Evolutionary conservation across 2,888 invertebrate species (phyloP), one percentile per base, ranked within the genome.

Genomic region (Diaprepes abbreviatus): DNA sequence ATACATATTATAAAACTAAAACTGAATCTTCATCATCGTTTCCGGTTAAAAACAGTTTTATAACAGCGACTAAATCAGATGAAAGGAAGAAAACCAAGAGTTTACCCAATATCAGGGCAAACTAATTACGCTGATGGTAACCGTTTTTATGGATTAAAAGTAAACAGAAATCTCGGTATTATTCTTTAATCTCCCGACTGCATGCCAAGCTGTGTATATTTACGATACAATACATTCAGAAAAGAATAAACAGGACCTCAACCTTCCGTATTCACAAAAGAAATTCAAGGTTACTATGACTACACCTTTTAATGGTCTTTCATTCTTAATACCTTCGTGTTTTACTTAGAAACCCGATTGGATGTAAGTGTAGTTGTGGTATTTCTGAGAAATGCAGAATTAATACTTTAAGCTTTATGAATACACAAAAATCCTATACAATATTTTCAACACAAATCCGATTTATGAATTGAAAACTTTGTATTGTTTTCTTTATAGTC

Each of bases 271-370:
- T 28, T 58, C 33, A 66, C 66, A 66, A 66, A 50, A 59, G 58
- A 59, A 31, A 19, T 50, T 52, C 66, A 66, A 66, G 66, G 66
- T 59, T 66, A 66, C 66, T 66, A 66, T 58, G 35, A 59, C 24
- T 58, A 59, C 58, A 52, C 59, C 66, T 66, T 43, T 43, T 31
- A n/a, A 28, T 50, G 59, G 43, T 43, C 19, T 59, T 48, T 38
- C 65, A 65, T 65, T 65, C 65, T 65, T 63, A 55, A 43, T 40
- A 40, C 40, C 43, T 12, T 40, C 40, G 65, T 57, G 57, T 65
- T 57, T 65, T 65, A 65, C 65, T 24, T 17, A 35, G 65, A 65
- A 65, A 38, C 31, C 38, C 17, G 33, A 17, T 40, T 43, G 31
- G 40, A 1, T 14, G 7, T 5, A 24, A 5, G 24, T 62, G 38